Conservation (phyloP, 2,113 vertebrate species). For the Crypturellus undulatus region DNA sequence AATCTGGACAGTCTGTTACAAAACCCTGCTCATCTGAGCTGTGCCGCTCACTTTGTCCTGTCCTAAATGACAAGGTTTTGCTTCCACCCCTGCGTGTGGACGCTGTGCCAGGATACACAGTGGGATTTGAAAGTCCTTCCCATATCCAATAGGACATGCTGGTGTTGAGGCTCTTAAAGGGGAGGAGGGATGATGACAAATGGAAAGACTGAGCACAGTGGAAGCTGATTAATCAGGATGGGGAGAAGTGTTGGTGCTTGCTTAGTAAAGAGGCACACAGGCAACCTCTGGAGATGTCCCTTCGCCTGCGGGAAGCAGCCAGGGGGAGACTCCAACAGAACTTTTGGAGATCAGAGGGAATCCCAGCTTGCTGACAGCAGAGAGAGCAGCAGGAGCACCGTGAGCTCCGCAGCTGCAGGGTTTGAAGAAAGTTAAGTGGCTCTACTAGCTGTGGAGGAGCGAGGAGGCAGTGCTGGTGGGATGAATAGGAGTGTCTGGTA, state of each 20-base stretch:
- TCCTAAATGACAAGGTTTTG: neutral
- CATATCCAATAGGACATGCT: neutral
- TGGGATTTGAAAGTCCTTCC: neutral
- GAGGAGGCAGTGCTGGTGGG: accelerated
- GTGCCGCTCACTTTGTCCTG: neutral
- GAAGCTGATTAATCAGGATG: neutral
- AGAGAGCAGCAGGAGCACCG: neutral
- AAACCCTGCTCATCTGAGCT: neutral
- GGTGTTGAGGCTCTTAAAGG: neutral
- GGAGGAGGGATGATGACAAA: neutral
- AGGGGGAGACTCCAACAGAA: neutral
- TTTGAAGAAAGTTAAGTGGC: neutral
- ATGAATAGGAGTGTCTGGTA: neutral
- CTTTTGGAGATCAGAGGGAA: neutral
- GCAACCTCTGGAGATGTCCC: slow-evolving; percentile 7
- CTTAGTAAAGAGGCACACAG: neutral
- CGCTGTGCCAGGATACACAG: neutral
- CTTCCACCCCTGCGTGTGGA: neutral
- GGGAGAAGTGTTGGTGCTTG: neutral
- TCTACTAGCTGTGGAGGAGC: neutral
- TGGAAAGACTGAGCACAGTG: neutral
- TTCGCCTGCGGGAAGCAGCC: neutral
- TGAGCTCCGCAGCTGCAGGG: neutral
- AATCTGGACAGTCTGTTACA: accelerated
- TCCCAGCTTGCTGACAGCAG: accelerated